phyloP scores from a whole-genome alignment of 2,113 vertebrate genomes.

The Crocuta crocuta region DNA sequence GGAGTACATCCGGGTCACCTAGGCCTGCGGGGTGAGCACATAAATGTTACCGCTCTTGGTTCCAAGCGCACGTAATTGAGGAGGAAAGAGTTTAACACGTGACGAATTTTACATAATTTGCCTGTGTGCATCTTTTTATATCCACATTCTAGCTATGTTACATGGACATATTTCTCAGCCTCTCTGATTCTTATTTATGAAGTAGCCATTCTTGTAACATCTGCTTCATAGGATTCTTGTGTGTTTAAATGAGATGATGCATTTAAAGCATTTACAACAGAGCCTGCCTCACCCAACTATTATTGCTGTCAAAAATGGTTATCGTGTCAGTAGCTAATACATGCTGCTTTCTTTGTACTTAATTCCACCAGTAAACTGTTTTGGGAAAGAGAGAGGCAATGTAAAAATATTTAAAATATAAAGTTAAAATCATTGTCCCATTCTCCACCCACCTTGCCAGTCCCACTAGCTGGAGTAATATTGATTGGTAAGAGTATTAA shows the following conservation, averaged over 20 bases:
- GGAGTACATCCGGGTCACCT: slow-evolving; percentile 94
- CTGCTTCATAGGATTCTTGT: neutral
- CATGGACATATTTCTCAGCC: neutral
- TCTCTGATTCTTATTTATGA: neutral
- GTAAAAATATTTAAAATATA: slow-evolving; percentile 26
- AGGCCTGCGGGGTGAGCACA: slow-evolving; percentile 93
- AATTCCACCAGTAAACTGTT: slow-evolving; percentile 19
- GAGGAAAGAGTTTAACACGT: neutral
- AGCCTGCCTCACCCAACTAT: neutral
- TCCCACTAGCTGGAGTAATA: neutral
- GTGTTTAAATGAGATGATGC: neutral
- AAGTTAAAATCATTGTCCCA: neutral
- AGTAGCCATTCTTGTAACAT: neutral
- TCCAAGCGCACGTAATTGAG: neutral
- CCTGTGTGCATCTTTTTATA: neutral
- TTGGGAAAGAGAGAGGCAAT: neutral
- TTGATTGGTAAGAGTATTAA: neutral
- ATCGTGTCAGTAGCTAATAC: neutral
- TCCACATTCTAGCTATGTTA: neutral
- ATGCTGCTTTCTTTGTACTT: slow-evolving; percentile 18
- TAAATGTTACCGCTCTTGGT: neutral
- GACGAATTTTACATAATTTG: neutral
- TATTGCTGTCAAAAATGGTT: neutral
- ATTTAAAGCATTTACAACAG: neutral
- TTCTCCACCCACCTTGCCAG: neutral